A percentile compares a stretch with the other conserved stretches of the same genome.
These are phyloP conservation scores for Bradypus variegatus DNA, from an alignment of 2,797 vertebrate species.

Conservation along the genomic window DNA sequence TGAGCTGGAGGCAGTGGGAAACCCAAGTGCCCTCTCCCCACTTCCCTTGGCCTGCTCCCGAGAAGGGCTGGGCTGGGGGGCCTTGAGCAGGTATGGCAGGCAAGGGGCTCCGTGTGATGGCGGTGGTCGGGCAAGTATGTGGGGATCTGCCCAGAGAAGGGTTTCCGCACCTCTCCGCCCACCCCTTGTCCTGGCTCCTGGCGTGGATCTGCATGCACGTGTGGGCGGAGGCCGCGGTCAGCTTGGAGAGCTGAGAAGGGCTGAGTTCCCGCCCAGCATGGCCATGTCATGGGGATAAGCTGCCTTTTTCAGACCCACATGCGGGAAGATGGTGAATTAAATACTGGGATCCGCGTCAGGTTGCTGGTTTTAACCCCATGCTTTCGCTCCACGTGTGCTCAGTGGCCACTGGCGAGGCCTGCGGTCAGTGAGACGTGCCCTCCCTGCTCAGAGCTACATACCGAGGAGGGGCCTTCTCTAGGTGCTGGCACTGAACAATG, in stretches of 20 bases:
- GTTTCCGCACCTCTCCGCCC: fast-evolving
- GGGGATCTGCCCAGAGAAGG: background rate
- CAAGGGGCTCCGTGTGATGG: background rate
- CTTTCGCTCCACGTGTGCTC: fast-evolving
- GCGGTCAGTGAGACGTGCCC: fast-evolving
- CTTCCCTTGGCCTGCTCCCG: constrained; percentile 8
- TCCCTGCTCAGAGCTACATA: background rate
- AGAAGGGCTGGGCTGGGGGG: background rate
- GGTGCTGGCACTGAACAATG: too few species aligned
- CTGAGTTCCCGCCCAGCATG: fast-evolving
- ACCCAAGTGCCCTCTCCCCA: constrained; percentile 42
- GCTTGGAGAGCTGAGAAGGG: fast-evolving
- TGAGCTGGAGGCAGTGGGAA: constrained; percentile 53
- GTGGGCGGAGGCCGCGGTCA: background rate
- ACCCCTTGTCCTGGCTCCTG: too few species aligned
- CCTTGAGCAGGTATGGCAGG: background rate
- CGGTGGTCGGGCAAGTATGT: constrained; percentile 5
- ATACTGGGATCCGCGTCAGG: fast-evolving
- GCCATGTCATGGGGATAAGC: fast-evolving
- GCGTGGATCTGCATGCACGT: background rate
- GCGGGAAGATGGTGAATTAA: fast-evolving
- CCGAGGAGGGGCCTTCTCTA: background rate
- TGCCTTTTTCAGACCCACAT: fast-evolving
- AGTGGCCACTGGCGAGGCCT: background rate
- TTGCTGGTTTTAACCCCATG: background rate